Evolutionary conservation across 2,113 vertebrate genomes (phyloP).

Genomic region (Copsychus sechellarum): DNA sequence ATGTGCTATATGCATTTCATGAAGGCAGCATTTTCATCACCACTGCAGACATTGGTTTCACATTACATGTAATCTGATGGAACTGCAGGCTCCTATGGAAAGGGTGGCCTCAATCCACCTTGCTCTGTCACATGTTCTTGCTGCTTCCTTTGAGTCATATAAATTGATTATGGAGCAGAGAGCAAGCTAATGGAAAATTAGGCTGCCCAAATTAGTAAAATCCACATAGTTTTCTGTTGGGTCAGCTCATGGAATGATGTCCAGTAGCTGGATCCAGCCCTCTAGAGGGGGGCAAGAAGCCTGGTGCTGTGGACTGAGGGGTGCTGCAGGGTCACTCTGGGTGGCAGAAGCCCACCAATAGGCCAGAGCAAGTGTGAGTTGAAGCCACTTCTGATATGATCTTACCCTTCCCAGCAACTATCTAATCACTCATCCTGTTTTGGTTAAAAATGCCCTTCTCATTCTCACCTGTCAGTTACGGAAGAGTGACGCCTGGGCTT

Average conservation of each 20-base stretch:
- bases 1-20: not conserved
- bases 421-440: not conserved
- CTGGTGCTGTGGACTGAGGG: not conserved
- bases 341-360: not conserved
- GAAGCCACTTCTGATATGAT: not conserved
- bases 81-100: not conserved
- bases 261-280: not conserved
- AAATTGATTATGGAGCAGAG: slow-evolving; percentile 7
- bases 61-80: not conserved
- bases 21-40: not conserved
- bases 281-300: fast-evolving
- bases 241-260: not conserved
- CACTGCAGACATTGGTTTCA: not conserved
- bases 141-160: not conserved
- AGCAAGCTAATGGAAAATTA: slow-evolving; percentile 1
- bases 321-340: not conserved
- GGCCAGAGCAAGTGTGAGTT: not conserved
- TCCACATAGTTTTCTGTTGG: not conserved
- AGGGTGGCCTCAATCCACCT: not conserved
- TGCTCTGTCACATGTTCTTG: not conserved
- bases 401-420: not conserved
- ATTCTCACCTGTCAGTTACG: not conserved
- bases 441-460: not conserved
- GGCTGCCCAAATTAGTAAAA: not conserved
- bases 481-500: not conserved